These are phyloP conservation scores for Polyommatus icarus DNA, from an alignment of 2,888 invertebrate species.

Conservation along the genomic window DNA sequence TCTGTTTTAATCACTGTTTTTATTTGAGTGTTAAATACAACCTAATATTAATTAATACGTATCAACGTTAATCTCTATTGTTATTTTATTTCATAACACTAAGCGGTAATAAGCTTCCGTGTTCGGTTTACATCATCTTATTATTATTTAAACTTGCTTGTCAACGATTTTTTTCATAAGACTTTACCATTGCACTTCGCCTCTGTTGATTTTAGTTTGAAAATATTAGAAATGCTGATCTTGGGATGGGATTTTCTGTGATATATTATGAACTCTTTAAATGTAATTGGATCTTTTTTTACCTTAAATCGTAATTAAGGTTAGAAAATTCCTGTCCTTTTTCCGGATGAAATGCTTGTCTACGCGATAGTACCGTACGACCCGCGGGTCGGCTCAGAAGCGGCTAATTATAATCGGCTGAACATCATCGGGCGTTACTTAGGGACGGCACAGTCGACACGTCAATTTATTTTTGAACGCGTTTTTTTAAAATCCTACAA, in stretches of 20 bases:
- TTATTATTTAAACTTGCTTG: not conserved
- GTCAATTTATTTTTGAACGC: constrained; percentile 67
- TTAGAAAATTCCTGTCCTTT: no score
- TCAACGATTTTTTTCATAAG: not conserved
- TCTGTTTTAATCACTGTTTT: constrained; percentile 15
- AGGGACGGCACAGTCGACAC: constrained; percentile 68
- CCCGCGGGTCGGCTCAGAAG: constrained; percentile 61
- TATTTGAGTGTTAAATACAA: constrained; percentile 1
- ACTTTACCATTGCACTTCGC: no score
- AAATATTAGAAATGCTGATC: no score
- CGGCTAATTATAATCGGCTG: constrained; percentile 79
- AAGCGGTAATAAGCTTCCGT: constrained; percentile 3
- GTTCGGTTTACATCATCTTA: not conserved
- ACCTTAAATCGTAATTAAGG: not conserved
- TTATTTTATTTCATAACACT: not conserved
- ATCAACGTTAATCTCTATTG: constrained; percentile 2
- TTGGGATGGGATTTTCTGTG: no score
- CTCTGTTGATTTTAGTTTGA: no score
- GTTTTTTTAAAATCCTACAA: constrained; percentile 57
- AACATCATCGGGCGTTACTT: constrained; percentile 75
- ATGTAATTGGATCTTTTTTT: no score
- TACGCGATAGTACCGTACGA: constrained; percentile 48
- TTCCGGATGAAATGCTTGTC: constrained; percentile 6
- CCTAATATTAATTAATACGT: constrained; percentile 20
- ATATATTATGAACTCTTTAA: no score